Evolutionary conservation across 2,797 vertebrate genomes (phyloP), one percentile per base, ranked within the genome.

Genomic region (Spatula clypeata): DNA sequence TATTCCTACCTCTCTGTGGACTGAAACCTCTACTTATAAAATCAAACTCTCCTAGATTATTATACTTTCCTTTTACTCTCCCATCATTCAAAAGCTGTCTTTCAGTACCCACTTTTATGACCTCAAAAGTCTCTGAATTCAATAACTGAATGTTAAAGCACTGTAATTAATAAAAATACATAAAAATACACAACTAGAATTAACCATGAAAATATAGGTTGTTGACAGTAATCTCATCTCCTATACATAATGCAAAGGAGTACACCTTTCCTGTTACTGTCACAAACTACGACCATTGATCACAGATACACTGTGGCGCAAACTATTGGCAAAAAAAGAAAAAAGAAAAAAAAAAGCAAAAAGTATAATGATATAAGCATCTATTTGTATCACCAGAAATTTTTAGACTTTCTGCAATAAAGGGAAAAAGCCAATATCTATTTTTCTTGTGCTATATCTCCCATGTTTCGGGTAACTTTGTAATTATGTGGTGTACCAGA

Each of bases 1-100:
- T 84, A 85, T 87, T 89, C 62, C 55, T 45, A 20, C 11, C 26
- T 69, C 66, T 84, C n/a, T 4, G 27, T 42, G 49, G 58, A 76
- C n/a, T 69, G 26, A 92, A 58, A 66, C 70, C 42, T 83, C 49
- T 66, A 79, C 54, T 18, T 88, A 88, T 75, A 76, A 70, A 95
- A 88, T 57, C 58, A 81, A 81, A 84, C 40, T 72, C 72, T 61
- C 65, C 44, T 64, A 53, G 18, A 57, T 67, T 77, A 75, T 17
- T 79, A 8, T 47, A 75, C 58, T 94, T 92, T 29, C 29, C 47
- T 91, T 91, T 82, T 17, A 62, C n/a, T 70, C 79, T 73, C 60
- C 69, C 71, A 79, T 83, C 6, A 61, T 44, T 76, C 14, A 45
- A 58, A 87, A 82, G 26, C 47, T 45, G 32, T 45, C 20, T 73